Evolutionary conservation across 1,140 invertebrate genomes (phyloP).

Genomic region (Holcopasites calliopsidis): DNA sequence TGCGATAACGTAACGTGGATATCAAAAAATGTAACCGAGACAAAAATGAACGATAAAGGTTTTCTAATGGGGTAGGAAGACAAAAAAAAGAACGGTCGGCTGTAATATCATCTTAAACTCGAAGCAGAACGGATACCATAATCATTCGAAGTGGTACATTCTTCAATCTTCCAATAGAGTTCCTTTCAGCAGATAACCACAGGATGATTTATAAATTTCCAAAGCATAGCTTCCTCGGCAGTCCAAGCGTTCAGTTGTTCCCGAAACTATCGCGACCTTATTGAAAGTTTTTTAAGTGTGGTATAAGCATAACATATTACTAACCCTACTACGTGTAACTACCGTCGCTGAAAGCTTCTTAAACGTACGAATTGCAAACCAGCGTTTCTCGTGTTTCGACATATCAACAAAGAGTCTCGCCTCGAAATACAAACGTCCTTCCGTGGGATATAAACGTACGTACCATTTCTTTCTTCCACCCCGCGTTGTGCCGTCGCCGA

Average conservation of each 20-base stretch:
- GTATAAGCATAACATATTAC: constrained; percentile 26
- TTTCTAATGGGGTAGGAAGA: not conserved
- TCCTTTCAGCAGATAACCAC: not conserved
- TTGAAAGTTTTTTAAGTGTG: constrained; percentile 6
- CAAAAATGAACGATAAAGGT: not conserved
- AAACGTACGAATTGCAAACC: too few species aligned
- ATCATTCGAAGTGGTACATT: too few species aligned
- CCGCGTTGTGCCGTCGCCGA: constrained; percentile 46
- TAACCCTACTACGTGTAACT: too few species aligned
- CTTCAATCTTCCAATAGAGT: too few species aligned
- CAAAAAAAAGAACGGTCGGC: not conserved
- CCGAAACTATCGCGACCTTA: constrained; percentile 22
- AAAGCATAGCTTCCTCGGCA: not conserved
- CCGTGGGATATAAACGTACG: too few species aligned
- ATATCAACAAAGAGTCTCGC: constrained; percentile 3
- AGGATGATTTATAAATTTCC: not conserved
- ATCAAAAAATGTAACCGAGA: constrained; percentile 19
- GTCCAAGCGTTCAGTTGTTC: not conserved
- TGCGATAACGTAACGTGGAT: not conserved
- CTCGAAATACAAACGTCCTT: not conserved
- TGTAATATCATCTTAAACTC: too few species aligned
- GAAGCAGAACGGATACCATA: too few species aligned
- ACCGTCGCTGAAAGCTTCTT: too few species aligned
- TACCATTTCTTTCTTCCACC: not conserved
- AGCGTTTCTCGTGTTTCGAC: not conserved